These are phyloP conservation scores for Dendroctonus ponderosae DNA, from an alignment of 1,140 invertebrate genomes.

Conservation along the genomic window DNA sequence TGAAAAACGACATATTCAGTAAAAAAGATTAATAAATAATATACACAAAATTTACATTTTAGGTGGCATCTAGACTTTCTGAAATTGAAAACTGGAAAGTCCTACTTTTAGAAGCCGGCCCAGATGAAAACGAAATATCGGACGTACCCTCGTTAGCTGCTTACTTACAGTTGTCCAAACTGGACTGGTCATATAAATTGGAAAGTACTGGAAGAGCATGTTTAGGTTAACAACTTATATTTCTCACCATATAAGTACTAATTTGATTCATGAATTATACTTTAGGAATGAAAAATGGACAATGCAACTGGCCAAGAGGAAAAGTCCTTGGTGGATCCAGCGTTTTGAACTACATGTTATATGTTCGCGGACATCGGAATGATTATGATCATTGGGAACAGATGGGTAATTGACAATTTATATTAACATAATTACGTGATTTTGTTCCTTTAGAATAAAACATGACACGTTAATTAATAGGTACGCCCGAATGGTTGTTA, in stretches of 20 bases:
- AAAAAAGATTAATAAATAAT: neutral
- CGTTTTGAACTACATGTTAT: constrained; percentile 94
- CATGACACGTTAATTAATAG: too few relatives aligned
- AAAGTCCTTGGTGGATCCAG: constrained; percentile 87
- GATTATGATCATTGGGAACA: constrained; percentile 92
- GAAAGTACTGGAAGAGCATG: constrained; percentile 82
- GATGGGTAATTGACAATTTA: constrained; percentile 55
- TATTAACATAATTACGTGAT: neutral
- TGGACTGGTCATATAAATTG: constrained; percentile 92
- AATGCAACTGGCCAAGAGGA: constrained; percentile 82
- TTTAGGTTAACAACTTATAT: constrained; percentile 46
- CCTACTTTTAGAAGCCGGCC: constrained; percentile 87
- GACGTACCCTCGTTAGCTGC: constrained; percentile 86
- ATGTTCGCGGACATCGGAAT: constrained; percentile 77
- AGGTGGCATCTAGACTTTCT: constrained; percentile 75
- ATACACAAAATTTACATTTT: neutral
- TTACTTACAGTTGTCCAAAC: constrained; percentile 80
- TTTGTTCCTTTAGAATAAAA: too few relatives aligned
- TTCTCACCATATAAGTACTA: too few relatives aligned
- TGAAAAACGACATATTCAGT: neutral
- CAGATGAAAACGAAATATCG: constrained; percentile 86
- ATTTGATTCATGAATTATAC: neutral
- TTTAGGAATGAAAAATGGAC: constrained; percentile 62
- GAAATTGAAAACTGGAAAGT: constrained; percentile 80
- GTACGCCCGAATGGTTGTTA: too few relatives aligned